Percentiles rank a stretch among this genome's conserved stretches.
Evolutionary conservation across 2,888 invertebrate species (phyloP).

Genomic region (Diarsia brunnea): DNA sequence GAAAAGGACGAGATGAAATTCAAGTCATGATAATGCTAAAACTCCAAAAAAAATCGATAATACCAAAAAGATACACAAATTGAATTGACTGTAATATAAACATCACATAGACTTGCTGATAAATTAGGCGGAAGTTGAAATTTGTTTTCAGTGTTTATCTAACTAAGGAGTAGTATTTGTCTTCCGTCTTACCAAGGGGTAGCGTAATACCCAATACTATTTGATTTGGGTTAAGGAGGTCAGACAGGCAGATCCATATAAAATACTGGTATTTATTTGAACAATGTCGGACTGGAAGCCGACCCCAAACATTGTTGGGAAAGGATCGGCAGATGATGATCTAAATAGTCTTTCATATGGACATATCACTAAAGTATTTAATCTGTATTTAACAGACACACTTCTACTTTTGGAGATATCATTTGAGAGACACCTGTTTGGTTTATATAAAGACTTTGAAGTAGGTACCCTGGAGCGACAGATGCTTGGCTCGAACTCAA

Average conservation of each 20-base stretch:
- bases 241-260: no score
- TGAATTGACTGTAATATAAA: neutral
- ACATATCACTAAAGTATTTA: slow-evolving; percentile 9
- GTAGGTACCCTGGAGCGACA: slow-evolving; percentile 34
- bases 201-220: no score
- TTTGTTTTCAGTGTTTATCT: neutral
- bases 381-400: slow-evolving; percentile 10
- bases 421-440: slow-evolving; percentile 46
- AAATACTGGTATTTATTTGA: no score
- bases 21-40: neutral
- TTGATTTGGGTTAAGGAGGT: no score
- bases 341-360: neutral
- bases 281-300: no score
- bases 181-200: no score
- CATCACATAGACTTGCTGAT: neutral
- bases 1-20: neutral
- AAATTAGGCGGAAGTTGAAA: neutral
- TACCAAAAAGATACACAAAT: neutral
- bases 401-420: slow-evolving; percentile 48
- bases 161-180: no score
- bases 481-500: slow-evolving; percentile 27
- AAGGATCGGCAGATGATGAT: no score
- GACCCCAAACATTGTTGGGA: no score
- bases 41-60: neutral
- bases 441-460: slow-evolving; percentile 22